These are phyloP conservation scores for Dascyllus trimaculatus DNA, from an alignment of 2,113 vertebrate species.

Conservation along the genomic window DNA sequence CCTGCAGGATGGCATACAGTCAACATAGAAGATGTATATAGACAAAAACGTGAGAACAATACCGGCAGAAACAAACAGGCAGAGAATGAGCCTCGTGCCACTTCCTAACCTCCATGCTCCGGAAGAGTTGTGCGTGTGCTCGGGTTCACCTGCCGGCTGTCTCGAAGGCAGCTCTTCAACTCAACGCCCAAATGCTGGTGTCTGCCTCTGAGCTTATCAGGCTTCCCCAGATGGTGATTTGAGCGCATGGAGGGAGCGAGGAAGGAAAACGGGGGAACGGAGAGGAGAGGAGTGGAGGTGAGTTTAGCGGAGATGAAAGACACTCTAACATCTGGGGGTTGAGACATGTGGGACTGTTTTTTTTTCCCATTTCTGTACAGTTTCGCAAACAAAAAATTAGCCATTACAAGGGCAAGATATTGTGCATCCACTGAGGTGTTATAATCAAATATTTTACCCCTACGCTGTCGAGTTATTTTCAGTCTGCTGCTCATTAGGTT, in stretches of 20 bases:
- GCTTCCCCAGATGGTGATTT: conserved; percentile 77
- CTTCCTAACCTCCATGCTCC: conserved; percentile 51
- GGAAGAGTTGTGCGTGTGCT: conserved; percentile 42
- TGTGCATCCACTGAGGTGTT: conserved; percentile 45
- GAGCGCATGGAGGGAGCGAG: conserved; percentile 59
- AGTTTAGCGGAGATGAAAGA: conserved; percentile 71
- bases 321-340: conserved; percentile 65
- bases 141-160: conserved; percentile 62
- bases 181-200: conserved; percentile 66
- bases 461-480: conserved; percentile 9
- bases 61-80: conserved; percentile 33
- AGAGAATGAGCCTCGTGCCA: conserved; percentile 21
- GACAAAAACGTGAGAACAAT: conserved; percentile 39
- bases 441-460: conserved; percentile 44
- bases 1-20: conserved; percentile 65
- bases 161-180: conserved; percentile 67
- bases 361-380: neutral
- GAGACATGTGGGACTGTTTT: conserved; percentile 49
- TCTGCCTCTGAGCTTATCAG: conserved; percentile 81
- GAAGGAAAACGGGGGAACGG: conserved; percentile 50
- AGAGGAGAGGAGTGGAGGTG: conserved; percentile 61
- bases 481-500: conserved; percentile 27
- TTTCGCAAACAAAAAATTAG: conserved; percentile 15
- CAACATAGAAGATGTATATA: conserved; percentile 3
- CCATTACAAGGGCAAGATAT: conserved; percentile 12